Conservation (phyloP, 1,140 invertebrate species). For the Sipha flava region DNA sequence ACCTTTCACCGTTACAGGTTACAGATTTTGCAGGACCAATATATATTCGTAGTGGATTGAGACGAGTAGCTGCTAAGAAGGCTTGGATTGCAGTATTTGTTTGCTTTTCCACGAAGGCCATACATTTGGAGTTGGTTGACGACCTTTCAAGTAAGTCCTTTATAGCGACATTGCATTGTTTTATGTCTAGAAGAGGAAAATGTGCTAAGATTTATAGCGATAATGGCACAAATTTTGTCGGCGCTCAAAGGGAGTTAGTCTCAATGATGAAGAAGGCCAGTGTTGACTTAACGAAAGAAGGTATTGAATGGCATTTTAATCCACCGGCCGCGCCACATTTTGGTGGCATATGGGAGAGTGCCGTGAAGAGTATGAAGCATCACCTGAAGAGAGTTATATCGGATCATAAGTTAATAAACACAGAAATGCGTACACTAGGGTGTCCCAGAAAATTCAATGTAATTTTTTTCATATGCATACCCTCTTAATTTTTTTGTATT, state of each 20-base stretch:
- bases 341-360: slow-evolving; percentile 45
- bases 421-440: no score
- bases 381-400: no score
- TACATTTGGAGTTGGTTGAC: slow-evolving; percentile 41
- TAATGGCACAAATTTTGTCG: slow-evolving; percentile 44
- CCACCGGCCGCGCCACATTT: slow-evolving; percentile 44
- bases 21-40: no score
- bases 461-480: no score
- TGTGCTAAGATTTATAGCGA: slow-evolving; percentile 41
- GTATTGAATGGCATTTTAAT: slow-evolving; percentile 45
- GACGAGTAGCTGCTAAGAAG: no score
- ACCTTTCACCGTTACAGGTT: no score
- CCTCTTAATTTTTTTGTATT: no score
- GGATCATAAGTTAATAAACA: no score
- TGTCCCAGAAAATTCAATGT: no score
- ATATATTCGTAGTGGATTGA: no score
- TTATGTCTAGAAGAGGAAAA: slow-evolving; percentile 40
- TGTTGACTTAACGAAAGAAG: slow-evolving; percentile 2
- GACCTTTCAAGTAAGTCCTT: slow-evolving; percentile 38
- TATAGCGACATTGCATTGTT: slow-evolving; percentile 41
- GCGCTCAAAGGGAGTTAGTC: slow-evolving; percentile 34
- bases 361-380: slow-evolving; percentile 33
- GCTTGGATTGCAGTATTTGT: slow-evolving; percentile 39
- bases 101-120: slow-evolving; percentile 39
- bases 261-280: neutral